These are phyloP conservation scores for Pammene fasciana DNA, from an alignment of 2,888 invertebrate genomes.

Conservation along the genomic window DNA sequence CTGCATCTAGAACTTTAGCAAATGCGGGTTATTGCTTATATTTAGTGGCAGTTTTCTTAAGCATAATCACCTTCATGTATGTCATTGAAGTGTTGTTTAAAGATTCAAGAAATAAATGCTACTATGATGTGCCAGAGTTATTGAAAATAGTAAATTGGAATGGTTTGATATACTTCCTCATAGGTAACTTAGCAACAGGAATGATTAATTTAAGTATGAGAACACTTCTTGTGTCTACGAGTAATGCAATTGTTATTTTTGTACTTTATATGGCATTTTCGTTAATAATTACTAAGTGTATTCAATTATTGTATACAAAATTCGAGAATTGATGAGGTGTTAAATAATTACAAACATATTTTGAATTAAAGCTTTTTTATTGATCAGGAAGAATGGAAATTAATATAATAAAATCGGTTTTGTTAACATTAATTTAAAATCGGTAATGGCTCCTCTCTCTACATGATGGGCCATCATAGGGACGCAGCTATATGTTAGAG, in stretches of 20 bases:
- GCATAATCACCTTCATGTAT: constrained; percentile 81
- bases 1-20: constrained; percentile 90
- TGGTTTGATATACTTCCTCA: constrained; percentile 92
- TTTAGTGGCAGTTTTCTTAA: constrained; percentile 86
- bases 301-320: constrained; percentile 6
- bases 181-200: constrained; percentile 93
- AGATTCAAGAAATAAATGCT: constrained; percentile 50
- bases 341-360: neutral
- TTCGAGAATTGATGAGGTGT: neutral
- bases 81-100: constrained; percentile 79
- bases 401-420: neutral
- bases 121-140: constrained; percentile 78
- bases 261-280: constrained; percentile 82
- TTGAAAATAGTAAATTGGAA: constrained; percentile 90
- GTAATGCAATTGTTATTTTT: constrained; percentile 79
- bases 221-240: constrained; percentile 80
- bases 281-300: constrained; percentile 45
- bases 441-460: too few species aligned
- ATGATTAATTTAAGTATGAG: constrained; percentile 88
- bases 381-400: neutral
- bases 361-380: neutral
- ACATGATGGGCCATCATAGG: too few species aligned
- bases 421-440: neutral
- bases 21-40: constrained; percentile 92
- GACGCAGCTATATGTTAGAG: too few species aligned